Percentiles rank a stretch among this genome's conserved stretches.
These are phyloP conservation scores for Tragelaphus imberbis DNA, from an alignment of 2,113 vertebrate genomes.

Conservation along the genomic window DNA sequence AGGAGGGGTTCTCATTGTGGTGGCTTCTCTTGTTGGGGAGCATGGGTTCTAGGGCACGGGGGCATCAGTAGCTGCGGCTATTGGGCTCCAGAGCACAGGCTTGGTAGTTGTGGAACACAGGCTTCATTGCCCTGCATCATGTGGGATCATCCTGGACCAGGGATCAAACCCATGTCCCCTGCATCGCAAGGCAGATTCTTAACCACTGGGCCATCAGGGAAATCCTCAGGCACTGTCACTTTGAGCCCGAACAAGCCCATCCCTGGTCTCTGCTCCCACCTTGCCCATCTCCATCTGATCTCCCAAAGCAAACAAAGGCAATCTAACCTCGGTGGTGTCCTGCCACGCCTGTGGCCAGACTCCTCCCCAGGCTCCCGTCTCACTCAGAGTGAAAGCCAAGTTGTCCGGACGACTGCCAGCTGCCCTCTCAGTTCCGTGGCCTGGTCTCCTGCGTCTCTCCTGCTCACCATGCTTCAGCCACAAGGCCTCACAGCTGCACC, in stretches of 20 bases:
- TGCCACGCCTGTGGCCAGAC: neutral
- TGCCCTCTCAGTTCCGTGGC: neutral
- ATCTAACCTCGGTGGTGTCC: neutral
- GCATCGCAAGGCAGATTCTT: neutral
- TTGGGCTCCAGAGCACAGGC: neutral
- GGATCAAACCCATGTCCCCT: neutral
- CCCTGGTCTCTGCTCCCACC: neutral
- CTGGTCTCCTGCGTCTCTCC: neutral
- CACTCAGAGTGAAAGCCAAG: neutral
- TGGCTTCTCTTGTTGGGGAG: neutral
- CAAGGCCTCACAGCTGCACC: fast-evolving
- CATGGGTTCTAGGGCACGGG: neutral
- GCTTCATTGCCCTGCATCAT: neutral
- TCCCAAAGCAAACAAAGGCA: neutral
- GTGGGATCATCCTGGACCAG: neutral
- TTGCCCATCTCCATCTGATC: neutral
- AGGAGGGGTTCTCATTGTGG: neutral
- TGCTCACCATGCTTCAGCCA: neutral
- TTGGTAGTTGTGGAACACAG: neutral
- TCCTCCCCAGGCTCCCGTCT: neutral
- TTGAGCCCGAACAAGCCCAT: neutral
- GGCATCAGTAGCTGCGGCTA: neutral
- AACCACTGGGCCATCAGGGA: neutral
- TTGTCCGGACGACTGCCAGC: neutral
- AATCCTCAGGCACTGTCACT: neutral